Percentiles rank a stretch among this genome's conserved stretches.
These are phyloP conservation scores for Euwallacea similis DNA, from an alignment of 1,140 invertebrate genomes.

Conservation along the genomic window DNA sequence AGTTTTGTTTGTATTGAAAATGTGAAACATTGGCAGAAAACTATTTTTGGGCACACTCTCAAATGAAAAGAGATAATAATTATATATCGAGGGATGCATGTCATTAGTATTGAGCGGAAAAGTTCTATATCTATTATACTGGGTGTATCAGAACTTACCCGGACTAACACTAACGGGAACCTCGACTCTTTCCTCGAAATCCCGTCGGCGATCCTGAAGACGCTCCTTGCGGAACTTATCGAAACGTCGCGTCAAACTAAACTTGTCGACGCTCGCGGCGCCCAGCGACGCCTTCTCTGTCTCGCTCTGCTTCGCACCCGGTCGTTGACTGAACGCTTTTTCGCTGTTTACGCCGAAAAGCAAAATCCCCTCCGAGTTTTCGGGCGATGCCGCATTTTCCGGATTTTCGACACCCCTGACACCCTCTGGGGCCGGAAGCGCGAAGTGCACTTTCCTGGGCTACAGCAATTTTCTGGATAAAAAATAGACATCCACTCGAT, in stretches of 20 bases:
- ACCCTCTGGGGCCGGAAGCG: slow-evolving; percentile 46
- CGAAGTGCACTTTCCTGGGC: slow-evolving; percentile 45
- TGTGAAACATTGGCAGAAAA: too few relatives aligned
- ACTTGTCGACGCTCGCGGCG: slow-evolving; percentile 1
- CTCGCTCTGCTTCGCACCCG: slow-evolving; percentile 37
- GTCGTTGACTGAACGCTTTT: slow-evolving; percentile 43
- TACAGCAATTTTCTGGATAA: slow-evolving; percentile 1
- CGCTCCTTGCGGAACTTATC: slow-evolving; percentile 31
- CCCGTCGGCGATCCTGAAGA: slow-evolving; percentile 17
- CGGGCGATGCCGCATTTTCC: slow-evolving; percentile 28
- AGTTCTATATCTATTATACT: too few relatives aligned
- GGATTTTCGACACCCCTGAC: slow-evolving; percentile 16
- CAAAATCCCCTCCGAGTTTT: slow-evolving; percentile 36
- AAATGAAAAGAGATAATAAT: too few relatives aligned
- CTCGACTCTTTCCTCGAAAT: slow-evolving; percentile 24
- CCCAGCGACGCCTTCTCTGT: slow-evolving; percentile 8
- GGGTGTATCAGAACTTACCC: slow-evolving; percentile 11
- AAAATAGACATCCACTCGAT: too few relatives aligned
- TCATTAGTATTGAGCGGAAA: too few relatives aligned
- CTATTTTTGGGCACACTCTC: too few relatives aligned
- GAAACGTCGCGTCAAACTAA: slow-evolving; percentile 33
- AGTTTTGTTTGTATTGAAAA: too few relatives aligned
- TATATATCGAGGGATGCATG: too few relatives aligned
- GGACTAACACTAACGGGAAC: slow-evolving; percentile 34
- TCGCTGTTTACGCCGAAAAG: slow-evolving; percentile 23